Conservation (phyloP, 2,113 vertebrate genomes). For the Progne subis region DNA sequence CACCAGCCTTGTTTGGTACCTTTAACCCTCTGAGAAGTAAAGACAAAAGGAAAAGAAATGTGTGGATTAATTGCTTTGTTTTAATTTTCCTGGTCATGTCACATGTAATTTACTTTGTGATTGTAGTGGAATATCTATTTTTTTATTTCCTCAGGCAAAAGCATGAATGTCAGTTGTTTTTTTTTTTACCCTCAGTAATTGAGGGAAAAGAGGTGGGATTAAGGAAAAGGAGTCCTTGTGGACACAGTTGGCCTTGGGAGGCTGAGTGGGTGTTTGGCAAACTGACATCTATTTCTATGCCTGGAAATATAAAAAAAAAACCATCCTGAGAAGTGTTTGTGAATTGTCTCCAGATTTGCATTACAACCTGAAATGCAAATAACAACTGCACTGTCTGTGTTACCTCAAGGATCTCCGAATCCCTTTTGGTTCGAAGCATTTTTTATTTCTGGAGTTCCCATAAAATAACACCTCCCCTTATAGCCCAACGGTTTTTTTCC, state of each 20-base stretch:
- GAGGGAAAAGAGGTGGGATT: not conserved
- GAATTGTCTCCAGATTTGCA: conserved; percentile 75
- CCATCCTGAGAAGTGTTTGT: conserved; percentile 51
- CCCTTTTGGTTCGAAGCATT: conserved; percentile 40
- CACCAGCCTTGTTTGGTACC: not conserved
- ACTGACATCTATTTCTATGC: conserved; percentile 74
- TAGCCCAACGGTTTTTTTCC: conserved; percentile 1
- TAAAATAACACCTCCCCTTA: not conserved
- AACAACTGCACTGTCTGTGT: conserved; percentile 44
- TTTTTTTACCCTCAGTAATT: not conserved
- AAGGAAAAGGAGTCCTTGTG: not conserved
- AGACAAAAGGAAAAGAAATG: conserved; percentile 56
- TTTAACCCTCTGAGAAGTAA: conserved; percentile 7
- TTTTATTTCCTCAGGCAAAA: conserved; percentile 73
- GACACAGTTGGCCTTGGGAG: not conserved
- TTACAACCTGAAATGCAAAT: conserved; percentile 78
- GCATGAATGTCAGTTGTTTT: conserved; percentile 58
- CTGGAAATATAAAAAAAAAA: conserved; percentile 69
- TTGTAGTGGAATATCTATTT: conserved; percentile 23
- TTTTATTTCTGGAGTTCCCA: conserved; percentile 31
- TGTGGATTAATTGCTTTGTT: conserved; percentile 34
- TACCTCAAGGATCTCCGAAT: conserved; percentile 38
- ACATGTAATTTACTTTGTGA: conserved; percentile 51
- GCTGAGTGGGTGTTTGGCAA: not conserved
- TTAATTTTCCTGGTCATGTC: conserved; percentile 22